These are phyloP conservation scores for Mastomys coucha DNA, from an alignment of 2,113 vertebrate genomes.

Conservation along the genomic window DNA sequence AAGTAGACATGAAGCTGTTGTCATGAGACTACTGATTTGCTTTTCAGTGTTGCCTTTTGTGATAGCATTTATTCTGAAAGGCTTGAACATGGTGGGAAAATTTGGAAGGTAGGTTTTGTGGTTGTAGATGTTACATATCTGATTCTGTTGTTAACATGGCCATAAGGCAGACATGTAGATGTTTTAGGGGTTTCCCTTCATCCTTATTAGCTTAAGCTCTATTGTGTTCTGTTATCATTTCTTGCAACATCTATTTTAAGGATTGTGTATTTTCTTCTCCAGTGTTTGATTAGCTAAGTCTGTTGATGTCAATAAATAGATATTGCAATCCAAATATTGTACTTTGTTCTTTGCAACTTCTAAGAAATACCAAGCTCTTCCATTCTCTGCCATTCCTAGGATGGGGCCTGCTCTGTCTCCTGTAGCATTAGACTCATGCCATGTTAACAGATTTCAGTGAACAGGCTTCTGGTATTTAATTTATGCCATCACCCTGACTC, in stretches of 20 bases:
- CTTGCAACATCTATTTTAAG: not conserved
- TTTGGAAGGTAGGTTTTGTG: not conserved
- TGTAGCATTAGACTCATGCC: not conserved
- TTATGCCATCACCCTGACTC: too few species aligned
- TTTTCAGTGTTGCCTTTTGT: conserved; percentile 49
- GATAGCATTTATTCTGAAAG: conserved; percentile 23
- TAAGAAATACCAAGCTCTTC: not conserved
- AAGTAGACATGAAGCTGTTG: not conserved
- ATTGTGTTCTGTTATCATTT: not conserved
- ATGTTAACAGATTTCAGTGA: not conserved
- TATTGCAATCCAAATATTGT: not conserved
- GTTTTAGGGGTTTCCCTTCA: not conserved
- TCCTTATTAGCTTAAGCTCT: not conserved
- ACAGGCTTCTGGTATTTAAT: not conserved
- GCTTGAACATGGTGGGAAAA: conserved; percentile 12
- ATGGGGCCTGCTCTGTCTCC: not conserved
- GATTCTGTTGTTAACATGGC: not conserved
- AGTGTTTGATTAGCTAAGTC: not conserved
- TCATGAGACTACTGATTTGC: not conserved
- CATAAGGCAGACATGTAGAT: accelerated
- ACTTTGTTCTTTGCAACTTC: not conserved
- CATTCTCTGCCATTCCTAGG: not conserved
- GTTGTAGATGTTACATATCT: not conserved
- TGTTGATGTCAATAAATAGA: not conserved
- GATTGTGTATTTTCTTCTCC: not conserved